Conservation (phyloP, 1,140 invertebrate genomes). For the Galendromus occidentalis region DNA sequence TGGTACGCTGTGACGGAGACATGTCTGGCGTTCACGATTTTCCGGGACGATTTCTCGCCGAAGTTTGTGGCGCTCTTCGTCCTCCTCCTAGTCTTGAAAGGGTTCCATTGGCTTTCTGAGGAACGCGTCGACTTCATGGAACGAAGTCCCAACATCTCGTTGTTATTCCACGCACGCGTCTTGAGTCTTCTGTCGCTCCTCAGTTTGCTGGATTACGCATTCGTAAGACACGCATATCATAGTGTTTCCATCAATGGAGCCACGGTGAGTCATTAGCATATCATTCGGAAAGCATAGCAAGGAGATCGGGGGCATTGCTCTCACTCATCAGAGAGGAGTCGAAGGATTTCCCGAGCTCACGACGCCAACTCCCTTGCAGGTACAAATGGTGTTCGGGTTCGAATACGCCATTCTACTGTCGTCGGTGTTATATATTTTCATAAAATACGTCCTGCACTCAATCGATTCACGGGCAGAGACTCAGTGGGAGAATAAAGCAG, state of each 20-base stretch:
- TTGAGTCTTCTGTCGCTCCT: slow-evolving; percentile 60
- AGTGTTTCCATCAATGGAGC: slow-evolving; percentile 83
- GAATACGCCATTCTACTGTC: slow-evolving; percentile 87
- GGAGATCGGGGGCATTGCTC: not conserved
- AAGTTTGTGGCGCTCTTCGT: slow-evolving; percentile 96
- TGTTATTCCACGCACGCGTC: slow-evolving; percentile 82
- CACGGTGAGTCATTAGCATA: slow-evolving; percentile 39
- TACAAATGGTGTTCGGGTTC: slow-evolving; percentile 20
- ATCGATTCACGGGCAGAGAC: slow-evolving; percentile 83
- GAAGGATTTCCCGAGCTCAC: not conserved
- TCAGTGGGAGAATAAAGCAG: slow-evolving; percentile 98
- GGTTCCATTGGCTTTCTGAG: slow-evolving; percentile 98
- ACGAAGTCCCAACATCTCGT: slow-evolving; percentile 85
- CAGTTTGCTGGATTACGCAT: slow-evolving; percentile 59
- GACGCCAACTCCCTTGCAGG: not conserved
- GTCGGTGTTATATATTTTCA: slow-evolving; percentile 72
- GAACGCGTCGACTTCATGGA: slow-evolving; percentile 99
- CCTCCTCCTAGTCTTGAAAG: slow-evolving; percentile 86
- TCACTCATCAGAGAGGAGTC: not conserved
- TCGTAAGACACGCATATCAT: slow-evolving; percentile 83
- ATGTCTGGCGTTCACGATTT: slow-evolving; percentile 95
- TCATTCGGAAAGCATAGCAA: not conserved
- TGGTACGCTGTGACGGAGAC: slow-evolving; percentile 99
- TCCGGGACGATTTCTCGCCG: slow-evolving; percentile 95
- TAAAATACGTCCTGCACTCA: slow-evolving; percentile 87